Evolutionary conservation across 1,140 invertebrate genomes (phyloP), one percentile per base, ranked within the genome.

Genomic region (Glomeris maerens): DNA sequence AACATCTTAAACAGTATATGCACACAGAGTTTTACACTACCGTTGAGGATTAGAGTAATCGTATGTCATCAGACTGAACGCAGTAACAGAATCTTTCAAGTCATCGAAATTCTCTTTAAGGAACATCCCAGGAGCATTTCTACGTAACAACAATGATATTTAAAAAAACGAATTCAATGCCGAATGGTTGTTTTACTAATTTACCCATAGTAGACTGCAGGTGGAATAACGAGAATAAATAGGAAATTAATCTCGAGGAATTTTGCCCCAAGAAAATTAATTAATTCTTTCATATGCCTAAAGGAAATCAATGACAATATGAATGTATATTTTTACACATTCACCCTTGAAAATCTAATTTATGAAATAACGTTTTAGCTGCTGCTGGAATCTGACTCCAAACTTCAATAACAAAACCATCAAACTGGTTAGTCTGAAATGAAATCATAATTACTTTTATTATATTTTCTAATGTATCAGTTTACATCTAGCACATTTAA

Each of bases 11-110:
- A n/a, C n/a, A n/a, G n/a, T n/a, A n/a, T n/a, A n/a, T n/a, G n/a
- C n/a, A n/a, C n/a, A n/a, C n/a, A n/a, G n/a, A n/a, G n/a, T n/a
- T n/a, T n/a, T n/a, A n/a, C 20, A 42, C 40, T 60, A 69, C 84
- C 85, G 76, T 62, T 84, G 78, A 10, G 81, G 70, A 68, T 68
- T 84, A 23, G 89, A 92, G 67, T 79, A 95, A 66, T 96, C 92
- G 66, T 96, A 96, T 1, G 89, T 94, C 89, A 94, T 93, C 1
- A 96, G 71, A 36, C 87, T 92, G 63, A 95, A 91, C 46, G 77
- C 81, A 60, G 82, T 80, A 1, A 95, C 74, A 65, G 81, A 70
- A 26, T 80, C 74, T 57, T 79, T 77, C 13, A 95, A 71, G 38
- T 74, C 72, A 58, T 84, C 77, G 67, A 91, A 88, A 56, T 90